Evolutionary conservation across 2,888 invertebrate genomes (phyloP).

Genomic region (Amiota communis): DNA sequence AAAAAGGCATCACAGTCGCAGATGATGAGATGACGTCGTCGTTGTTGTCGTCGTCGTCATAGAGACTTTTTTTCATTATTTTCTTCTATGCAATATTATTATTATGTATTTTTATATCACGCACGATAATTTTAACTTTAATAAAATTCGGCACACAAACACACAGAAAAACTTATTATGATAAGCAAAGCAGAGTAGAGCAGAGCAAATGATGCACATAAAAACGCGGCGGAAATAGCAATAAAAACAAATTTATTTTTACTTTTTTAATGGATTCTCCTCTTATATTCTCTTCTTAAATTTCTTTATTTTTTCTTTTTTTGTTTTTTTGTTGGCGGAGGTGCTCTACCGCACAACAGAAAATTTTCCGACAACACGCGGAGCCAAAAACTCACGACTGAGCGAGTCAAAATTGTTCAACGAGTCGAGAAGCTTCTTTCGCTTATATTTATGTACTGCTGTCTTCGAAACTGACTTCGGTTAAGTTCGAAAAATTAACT

Average conservation of each 20-base stretch:
- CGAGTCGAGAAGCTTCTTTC: constrained; percentile 36
- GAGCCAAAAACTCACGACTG: constrained; percentile 64
- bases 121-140: constrained; percentile 50
- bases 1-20: constrained; percentile 60
- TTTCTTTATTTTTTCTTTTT: constrained; percentile 49
- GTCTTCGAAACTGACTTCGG: constrained; percentile 31
- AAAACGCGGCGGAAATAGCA: constrained; percentile 63
- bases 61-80: constrained; percentile 44
- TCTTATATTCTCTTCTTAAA: constrained; percentile 51
- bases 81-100: constrained; percentile 32
- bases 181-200: constrained; percentile 15
- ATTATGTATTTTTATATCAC: constrained; percentile 47
- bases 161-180: constrained; percentile 34
- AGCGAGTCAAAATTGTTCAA: constrained; percentile 52
- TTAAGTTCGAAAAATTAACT: constrained; percentile 6
- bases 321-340: constrained; percentile 63
- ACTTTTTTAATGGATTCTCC: constrained; percentile 54
- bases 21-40: constrained; percentile 36
- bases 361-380: constrained; percentile 65
- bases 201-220: constrained; percentile 44
- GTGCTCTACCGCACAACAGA: constrained; percentile 57
- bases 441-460: not conserved
- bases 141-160: constrained; percentile 45
- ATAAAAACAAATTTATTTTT: constrained; percentile 65
- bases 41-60: not conserved